Percentiles rank a stretch among this genome's conserved stretches.
phyloP scores from a whole-genome alignment of 2,113 vertebrate species.

The Hippocampus comes region DNA sequence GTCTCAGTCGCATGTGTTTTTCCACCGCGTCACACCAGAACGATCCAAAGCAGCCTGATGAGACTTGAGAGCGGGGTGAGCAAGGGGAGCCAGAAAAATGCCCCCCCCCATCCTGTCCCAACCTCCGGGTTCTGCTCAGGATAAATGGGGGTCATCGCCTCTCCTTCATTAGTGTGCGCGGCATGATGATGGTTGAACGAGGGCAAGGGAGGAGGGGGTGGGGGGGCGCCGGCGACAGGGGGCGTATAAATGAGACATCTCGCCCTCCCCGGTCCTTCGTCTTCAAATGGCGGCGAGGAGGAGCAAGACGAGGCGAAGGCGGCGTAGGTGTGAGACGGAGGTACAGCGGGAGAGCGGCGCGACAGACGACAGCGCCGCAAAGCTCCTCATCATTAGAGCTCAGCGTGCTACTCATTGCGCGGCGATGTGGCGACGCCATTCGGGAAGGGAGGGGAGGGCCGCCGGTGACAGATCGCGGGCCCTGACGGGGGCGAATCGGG shows the following conservation, averaged over 20 bases:
- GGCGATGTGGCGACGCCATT: constrained; percentile 31
- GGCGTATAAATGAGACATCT: constrained; percentile 67
- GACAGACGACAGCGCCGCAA: constrained; percentile 46
- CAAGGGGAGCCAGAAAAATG: constrained; percentile 24
- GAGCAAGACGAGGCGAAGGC: neutral
- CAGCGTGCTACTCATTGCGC: constrained; percentile 48
- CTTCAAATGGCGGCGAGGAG: constrained; percentile 34
- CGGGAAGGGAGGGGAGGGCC: constrained; percentile 17
- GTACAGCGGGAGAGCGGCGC: constrained; percentile 32
- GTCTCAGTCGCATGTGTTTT: neutral
- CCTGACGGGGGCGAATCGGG: constrained; percentile 53
- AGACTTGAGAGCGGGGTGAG: constrained; percentile 24
- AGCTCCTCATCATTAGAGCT: constrained; percentile 50
- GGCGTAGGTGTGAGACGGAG: constrained; percentile 14
- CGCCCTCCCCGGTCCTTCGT: constrained; percentile 29
- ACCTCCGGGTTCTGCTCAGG: constrained; percentile 34
- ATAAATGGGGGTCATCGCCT: constrained; percentile 71
- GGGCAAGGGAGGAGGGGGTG: neutral
- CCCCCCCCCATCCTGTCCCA: constrained; percentile 17
- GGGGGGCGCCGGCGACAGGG: constrained; percentile 35
- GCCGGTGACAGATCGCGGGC: constrained; percentile 59
- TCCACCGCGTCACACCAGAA: constrained; percentile 16
- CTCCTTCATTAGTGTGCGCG: constrained; percentile 74
- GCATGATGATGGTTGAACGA: constrained; percentile 62
- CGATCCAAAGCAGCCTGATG: constrained; percentile 3